Conservation (phyloP, 1,140 invertebrate genomes). For the Oreohelix idahoensis region DNA sequence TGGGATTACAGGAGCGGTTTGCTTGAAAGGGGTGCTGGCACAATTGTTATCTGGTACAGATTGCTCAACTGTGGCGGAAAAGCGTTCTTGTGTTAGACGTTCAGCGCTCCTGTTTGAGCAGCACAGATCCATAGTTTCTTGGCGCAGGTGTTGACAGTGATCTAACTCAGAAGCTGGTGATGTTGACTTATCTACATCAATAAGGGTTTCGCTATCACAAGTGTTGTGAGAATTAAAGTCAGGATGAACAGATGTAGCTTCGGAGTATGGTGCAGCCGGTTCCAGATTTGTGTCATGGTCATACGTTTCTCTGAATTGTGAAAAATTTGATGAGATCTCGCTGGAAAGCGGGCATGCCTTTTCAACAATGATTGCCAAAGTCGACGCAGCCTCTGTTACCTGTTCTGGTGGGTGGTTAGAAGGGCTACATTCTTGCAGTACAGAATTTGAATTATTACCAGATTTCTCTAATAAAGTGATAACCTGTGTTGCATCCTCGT, state of each 20-base stretch:
- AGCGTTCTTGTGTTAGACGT: background rate
- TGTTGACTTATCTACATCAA: too few species aligned
- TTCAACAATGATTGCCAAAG: background rate
- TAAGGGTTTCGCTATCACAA: too few species aligned
- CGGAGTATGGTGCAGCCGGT: background rate
- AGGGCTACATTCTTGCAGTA: too few species aligned
- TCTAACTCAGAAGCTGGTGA: background rate
- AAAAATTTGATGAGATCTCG: background rate
- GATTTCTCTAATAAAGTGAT: too few species aligned
- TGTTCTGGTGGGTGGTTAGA: too few species aligned
- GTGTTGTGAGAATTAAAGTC: too few species aligned
- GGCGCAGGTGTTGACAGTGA: background rate
- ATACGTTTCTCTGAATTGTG: background rate
- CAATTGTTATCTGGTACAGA: background rate
- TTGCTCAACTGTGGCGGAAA: background rate
- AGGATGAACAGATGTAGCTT: background rate
- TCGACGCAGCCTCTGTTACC: too few species aligned
- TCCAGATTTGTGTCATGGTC: background rate
- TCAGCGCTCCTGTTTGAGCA: background rate
- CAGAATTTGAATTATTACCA: too few species aligned
- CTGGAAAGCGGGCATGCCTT: background rate
- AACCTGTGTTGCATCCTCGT: too few species aligned
- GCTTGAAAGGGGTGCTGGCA: background rate
- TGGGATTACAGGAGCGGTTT: background rate
- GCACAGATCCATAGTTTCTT: too few species aligned